These are phyloP conservation scores for Malthinus flaveolus DNA, from an alignment of 2,888 invertebrate species.

Conservation along the genomic window DNA sequence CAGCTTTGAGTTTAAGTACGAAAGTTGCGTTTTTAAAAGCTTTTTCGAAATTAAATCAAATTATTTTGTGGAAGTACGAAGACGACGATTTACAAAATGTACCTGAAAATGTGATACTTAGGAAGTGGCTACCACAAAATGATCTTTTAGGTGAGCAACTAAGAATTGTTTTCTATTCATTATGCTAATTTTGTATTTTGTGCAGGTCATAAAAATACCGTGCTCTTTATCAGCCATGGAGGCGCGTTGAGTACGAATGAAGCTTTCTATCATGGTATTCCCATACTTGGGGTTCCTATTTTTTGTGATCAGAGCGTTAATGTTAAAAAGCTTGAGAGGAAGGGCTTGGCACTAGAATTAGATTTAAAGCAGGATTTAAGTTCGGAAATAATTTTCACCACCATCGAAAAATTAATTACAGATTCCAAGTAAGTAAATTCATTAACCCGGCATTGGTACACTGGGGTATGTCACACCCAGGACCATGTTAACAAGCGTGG, in stretches of 20 bases:
- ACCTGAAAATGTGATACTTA: conserved; percentile 45
- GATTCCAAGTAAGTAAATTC: too few relatives aligned
- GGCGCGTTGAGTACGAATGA: conserved; percentile 37
- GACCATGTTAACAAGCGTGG: too few relatives aligned
- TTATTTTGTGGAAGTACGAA: not conserved
- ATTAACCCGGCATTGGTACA: too few relatives aligned
- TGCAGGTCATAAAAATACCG: conserved; percentile 35
- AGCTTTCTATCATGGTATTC: conserved; percentile 36
- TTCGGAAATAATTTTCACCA: too few relatives aligned
- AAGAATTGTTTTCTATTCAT: not conserved
- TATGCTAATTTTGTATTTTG: not conserved
- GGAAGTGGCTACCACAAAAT: conserved; percentile 49
- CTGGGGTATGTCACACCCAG: too few relatives aligned
- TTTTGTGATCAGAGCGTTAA: conserved; percentile 30
- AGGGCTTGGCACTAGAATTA: conserved; percentile 36
- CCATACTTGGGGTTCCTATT: conserved; percentile 36
- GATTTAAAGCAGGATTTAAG: conserved; percentile 19
- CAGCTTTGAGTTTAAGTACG: conserved; percentile 37
- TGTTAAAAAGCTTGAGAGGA: conserved; percentile 4
- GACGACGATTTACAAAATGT: conserved; percentile 37
- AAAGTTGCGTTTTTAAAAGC: conserved; percentile 42
- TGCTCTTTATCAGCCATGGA: conserved; percentile 36
- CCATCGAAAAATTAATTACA: too few relatives aligned
- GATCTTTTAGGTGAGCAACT: conserved; percentile 45
- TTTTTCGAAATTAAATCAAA: conserved; percentile 41